Percentiles rank a stretch among this genome's conserved stretches.
Conservation (phyloP, 2,888 invertebrate genomes). For the Drosophila histrio region DNA sequence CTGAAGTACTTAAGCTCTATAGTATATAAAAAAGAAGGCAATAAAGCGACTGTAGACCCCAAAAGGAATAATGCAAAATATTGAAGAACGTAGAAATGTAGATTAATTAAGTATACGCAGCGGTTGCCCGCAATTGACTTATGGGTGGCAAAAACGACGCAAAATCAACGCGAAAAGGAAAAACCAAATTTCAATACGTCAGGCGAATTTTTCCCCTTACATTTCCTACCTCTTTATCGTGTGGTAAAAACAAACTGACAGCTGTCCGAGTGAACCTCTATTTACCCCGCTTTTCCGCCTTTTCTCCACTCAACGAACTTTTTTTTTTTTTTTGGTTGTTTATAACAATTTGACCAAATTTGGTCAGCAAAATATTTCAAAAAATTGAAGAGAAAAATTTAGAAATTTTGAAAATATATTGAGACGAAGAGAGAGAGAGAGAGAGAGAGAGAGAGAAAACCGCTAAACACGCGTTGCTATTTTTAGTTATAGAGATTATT, state of each 20-base stretch:
- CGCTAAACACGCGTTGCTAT: conserved; percentile 74
- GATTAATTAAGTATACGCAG: conserved; percentile 43
- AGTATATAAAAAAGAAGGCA: neutral
- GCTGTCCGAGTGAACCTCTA: conserved; percentile 11
- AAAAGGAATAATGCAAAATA: neutral
- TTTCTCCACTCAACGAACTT: neutral
- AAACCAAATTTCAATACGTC: conserved; percentile 14
- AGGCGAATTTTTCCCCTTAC: neutral
- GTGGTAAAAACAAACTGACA: conserved; percentile 36
- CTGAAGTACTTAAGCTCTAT: conserved; percentile 16
- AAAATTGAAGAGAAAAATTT: conserved; percentile 23
- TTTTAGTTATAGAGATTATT: conserved; percentile 77
- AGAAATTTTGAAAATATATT: conserved; percentile 41
- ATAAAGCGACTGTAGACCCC: conserved; percentile 26
- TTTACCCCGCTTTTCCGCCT: neutral
- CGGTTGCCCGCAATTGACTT: conserved; percentile 22
- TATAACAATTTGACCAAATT: conserved; percentile 73
- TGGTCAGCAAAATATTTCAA: conserved; percentile 64
- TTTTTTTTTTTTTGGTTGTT: conserved; percentile 48
- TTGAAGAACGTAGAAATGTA: neutral
- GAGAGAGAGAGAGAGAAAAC: conserved; percentile 3
- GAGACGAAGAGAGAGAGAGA: neutral
- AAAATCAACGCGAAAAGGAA: conserved; percentile 2
- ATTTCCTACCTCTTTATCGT: neutral
- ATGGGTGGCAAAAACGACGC: neutral